Percentiles rank a stretch among this genome's conserved stretches.
Evolutionary conservation across 2,113 vertebrate species (phyloP).

Genomic region (Centropristis striata): DNA sequence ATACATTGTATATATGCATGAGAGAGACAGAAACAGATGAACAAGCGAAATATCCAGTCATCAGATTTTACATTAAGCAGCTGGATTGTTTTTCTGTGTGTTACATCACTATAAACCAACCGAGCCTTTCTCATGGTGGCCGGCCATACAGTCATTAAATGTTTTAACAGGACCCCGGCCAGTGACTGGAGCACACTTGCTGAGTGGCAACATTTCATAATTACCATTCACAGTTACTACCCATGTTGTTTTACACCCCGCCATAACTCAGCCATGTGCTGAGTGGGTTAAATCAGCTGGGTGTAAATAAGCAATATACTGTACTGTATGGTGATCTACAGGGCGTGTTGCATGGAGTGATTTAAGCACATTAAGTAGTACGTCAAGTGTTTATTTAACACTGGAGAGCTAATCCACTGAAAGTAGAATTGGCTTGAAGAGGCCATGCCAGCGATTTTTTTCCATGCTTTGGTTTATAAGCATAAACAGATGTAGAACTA

Average conservation of each 20-base stretch:
- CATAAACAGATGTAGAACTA: neutral
- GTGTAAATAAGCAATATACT: slow-evolving; percentile 49
- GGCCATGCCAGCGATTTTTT: slow-evolving; percentile 11
- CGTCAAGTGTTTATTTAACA: slow-evolving; percentile 54
- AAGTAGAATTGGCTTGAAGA: slow-evolving; percentile 17
- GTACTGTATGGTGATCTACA: slow-evolving; percentile 37
- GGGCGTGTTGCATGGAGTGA: slow-evolving; percentile 24
- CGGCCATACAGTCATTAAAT: slow-evolving; percentile 45
- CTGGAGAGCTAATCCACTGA: slow-evolving; percentile 21
- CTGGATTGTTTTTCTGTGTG: slow-evolving; percentile 1
- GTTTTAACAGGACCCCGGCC: slow-evolving; percentile 62
- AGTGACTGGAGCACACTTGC: slow-evolving; percentile 58
- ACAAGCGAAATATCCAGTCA: slow-evolving; percentile 13
- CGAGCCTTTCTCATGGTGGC: neutral
- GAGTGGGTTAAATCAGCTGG: slow-evolving; percentile 56
- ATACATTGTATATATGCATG: neutral
- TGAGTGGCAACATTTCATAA: slow-evolving; percentile 75
- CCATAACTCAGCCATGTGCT: slow-evolving; percentile 65
- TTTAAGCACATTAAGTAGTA: slow-evolving; percentile 53
- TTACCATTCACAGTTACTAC: slow-evolving; percentile 58
- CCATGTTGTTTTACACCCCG: slow-evolving; percentile 62
- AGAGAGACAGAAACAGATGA: slow-evolving; percentile 12
- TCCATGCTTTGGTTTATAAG: slow-evolving; percentile 1
- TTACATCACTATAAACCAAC: slow-evolving; percentile 44
- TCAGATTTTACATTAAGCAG: slow-evolving; percentile 35